Base-by-base conservation (phyloP, 2,797 vertebrate species). In the Jordanella pulchra region DNA sequence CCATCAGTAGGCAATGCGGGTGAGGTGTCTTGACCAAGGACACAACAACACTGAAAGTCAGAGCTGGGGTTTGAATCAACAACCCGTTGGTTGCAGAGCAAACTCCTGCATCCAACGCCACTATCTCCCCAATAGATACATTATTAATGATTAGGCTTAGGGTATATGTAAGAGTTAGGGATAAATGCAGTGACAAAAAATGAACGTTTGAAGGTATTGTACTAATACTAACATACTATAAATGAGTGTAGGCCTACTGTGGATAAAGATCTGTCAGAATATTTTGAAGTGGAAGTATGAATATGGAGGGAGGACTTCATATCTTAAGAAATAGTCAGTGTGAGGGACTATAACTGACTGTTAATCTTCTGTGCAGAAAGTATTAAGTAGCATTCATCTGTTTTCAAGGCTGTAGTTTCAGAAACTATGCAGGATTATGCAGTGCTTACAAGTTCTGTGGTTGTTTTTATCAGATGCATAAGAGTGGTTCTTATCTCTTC, bases 401-500 rank as follows among this genome's bases (percentile, higher is more conserved):
- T 69, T 14, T 25, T 42, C 23, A 63, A 6, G 39, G 23, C 13
- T 63, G 60, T 63, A 23, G 60, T 21, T 63, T 63, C 35, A 63
- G 4, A 44, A 42, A 63, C 42, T 44, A 63, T 39, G n/a, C 60
- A 14, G 35, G 60, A 53, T 69, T 10, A 69, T 63, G n/a, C 63
- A 54, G 67, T 1, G 48, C 54, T 73, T 69, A 78, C 64, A 69
- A 50, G 28, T 69, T 77, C 70, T 71, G 66, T 42, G 67, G 77
- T n/a, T 14, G 54, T 39, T 69, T 63, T 63, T 42, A 63, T 63
- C 60, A 25, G 60, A n/a, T 61, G 21, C 32, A 60, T 60, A 3
- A 15, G 2, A 17, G 60, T 9, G 14, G 39, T 63, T 75, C 12
- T 69, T 65, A 66, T 54, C 65, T 4, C 6, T 32, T 56, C 48